Evolutionary conservation across 2,113 vertebrate genomes (phyloP), one percentile per base, ranked within the genome.

Genomic region (Ursus arctos): DNA sequence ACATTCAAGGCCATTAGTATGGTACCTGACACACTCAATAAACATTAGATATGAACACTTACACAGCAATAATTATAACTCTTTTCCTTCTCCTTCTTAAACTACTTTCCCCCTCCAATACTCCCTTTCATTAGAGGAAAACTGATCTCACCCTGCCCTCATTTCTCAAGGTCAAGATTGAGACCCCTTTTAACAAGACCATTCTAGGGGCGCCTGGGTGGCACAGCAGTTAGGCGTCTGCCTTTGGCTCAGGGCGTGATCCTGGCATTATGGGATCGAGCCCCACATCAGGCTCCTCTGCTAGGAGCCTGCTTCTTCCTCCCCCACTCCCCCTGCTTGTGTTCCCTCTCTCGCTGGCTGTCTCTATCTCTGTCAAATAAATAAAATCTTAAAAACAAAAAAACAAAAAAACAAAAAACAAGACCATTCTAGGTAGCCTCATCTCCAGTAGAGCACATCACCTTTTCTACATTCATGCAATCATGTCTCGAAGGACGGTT

Each of bases 11-110:
- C 51, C 90, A 55, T 88, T 63, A 76, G 49, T 36, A 82, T 77
- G 28, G 47, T 84, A 43, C 47, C 81, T 77, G 36, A 90, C 22
- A 95, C 61, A 72, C 16, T 80, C 71, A 51, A 57, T 61, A 77
- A 95, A 77, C 69, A 74, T 83, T 74, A 89, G 47, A 59, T 72
- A 80, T 47, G 72, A 95, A 80, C 83, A 92, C 33, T 59, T 88
- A 91, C 11, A 85, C 8, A 71, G 26, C 43, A 91, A 53, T 95
- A 93, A 92, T 88, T 83, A 49, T 47, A 89, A 88, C 11, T 81
- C 69, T 53, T 59, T 91, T 79, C 86, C 61, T 92, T 92, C 80
- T 87, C 74, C 33, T 91, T 47, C 59, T 92, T 67, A 86, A 97
- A 79, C 49, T 80, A 63, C 63, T 92, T 94, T 95, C 69, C 77